Base-by-base conservation (phyloP, 1,140 invertebrate genomes). In the Drosophila mayri region DNA sequence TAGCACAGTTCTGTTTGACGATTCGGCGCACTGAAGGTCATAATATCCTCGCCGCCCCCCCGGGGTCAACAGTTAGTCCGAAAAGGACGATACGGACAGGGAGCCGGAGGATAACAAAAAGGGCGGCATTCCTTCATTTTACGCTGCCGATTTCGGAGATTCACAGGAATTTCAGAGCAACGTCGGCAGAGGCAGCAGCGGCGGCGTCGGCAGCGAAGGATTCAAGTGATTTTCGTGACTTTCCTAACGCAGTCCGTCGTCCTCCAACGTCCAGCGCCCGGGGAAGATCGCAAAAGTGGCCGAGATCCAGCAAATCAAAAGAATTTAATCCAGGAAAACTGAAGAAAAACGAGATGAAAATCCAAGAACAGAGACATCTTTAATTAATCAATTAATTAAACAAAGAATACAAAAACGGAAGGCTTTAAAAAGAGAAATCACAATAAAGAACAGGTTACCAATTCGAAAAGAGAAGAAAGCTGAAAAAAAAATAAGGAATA, bases 191-290 rank as follows among this genome's bases (percentile, higher is more conserved):
- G 52, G 20, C 52, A 54, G 35, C 52, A 38, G 32, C 18, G 20
- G 12, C 20, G 50, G n/a, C 50, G 50, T 20, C 32, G 32, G 52
- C 52, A 55, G 35, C 20, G 20, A 22, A 38, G 35, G 35, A 55
- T 55, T 68, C 65, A 67, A 68, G 62, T 67, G 65, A 67, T 80
- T 63, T 74, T 64, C 70, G 71, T 44, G 28, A 38, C 49, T 44
- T 55, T 54, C 57, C 50, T 35, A 67, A 44, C 38, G 73, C 52
- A 22, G 72, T 76, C 57, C 57, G 55, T 44, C 57, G 76, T 74
- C 61, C 49, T 49, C 40, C 50, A 35, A 38, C 43, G 41, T 44
- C 37, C 25, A 40, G 55, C 50, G 35, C 49, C 43, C 32, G 25
- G 25, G 37, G 49, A 63, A 44, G 71, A 74, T 74, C 68, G 46